These are phyloP conservation scores for Platycnemis pennipes DNA, from an alignment of 2,888 invertebrate species.

Conservation along the genomic window DNA sequence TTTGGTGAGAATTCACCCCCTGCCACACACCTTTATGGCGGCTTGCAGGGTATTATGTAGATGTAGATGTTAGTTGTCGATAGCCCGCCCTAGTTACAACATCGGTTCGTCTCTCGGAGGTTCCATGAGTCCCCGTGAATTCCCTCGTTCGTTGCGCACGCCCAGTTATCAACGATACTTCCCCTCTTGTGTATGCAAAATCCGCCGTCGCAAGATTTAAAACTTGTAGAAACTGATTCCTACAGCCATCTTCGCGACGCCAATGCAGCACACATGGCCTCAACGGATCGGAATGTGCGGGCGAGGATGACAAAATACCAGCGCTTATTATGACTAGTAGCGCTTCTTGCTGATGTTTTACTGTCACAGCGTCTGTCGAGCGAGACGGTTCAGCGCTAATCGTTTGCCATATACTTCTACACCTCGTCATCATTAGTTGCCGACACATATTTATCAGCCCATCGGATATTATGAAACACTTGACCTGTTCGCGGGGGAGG, in stretches of 20 bases:
- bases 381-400: conserved; percentile 16
- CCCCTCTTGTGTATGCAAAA: too few relatives aligned
- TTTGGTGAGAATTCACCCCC: too few relatives aligned
- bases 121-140: too few relatives aligned
- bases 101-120: too few relatives aligned
- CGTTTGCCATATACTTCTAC: background rate
- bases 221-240: background rate
- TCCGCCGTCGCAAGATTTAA: background rate
- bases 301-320: background rate
- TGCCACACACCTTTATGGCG: too few relatives aligned
- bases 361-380: background rate
- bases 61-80: too few relatives aligned
- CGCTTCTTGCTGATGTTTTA: conserved; percentile 1
- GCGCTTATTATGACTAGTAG: background rate
- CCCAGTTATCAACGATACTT: too few relatives aligned
- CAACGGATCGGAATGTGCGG: background rate
- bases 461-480: background rate
- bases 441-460: too few relatives aligned
- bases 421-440: background rate
- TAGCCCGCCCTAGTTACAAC: too few relatives aligned
- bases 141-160: too few relatives aligned
- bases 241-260: background rate
- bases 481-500: background rate
- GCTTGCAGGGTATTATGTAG: too few relatives aligned
- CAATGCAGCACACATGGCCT: background rate